Evolutionary conservation across 2,888 invertebrate species (phyloP).

Genomic region (Phengaris arion): DNA sequence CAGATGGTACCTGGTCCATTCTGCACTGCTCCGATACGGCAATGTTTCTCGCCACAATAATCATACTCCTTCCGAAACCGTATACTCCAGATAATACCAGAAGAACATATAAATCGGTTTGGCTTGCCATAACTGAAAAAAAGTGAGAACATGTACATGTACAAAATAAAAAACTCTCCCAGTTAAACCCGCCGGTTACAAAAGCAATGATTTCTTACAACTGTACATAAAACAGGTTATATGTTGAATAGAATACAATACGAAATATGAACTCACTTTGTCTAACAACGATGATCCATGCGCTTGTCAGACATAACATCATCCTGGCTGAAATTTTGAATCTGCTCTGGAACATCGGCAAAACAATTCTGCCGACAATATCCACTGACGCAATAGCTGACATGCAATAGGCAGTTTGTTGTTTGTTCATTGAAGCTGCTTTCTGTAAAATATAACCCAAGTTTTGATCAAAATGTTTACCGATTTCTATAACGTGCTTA

Average conservation of each 20-base stretch:
- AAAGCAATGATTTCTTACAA: too few species aligned
- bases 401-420: constrained; percentile 83
- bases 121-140: constrained; percentile 81
- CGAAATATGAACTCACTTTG: constrained; percentile 68
- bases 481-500: neutral
- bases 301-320: constrained; percentile 81
- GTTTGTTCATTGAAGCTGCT: constrained; percentile 60
- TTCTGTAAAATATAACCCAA: constrained; percentile 52
- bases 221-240: neutral
- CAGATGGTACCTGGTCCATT: constrained; percentile 81
- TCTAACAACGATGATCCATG: constrained; percentile 78
- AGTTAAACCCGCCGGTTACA: too few species aligned
- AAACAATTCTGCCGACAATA: constrained; percentile 81
- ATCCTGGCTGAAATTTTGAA: constrained; percentile 80
- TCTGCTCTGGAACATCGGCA: constrained; percentile 82
- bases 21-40: constrained; percentile 83
- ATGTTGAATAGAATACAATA: constrained; percentile 2
- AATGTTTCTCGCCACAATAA: constrained; percentile 86
- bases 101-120: constrained; percentile 73
- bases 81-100: constrained; percentile 79
- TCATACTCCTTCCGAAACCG: constrained; percentile 85
- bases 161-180: neutral
- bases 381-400: constrained; percentile 85
- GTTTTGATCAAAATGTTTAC: constrained; percentile 25
- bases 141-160: constrained; percentile 5